phyloP scores from a whole-genome alignment of 2,113 vertebrate species.

The Nyctereutes procyonoides region DNA sequence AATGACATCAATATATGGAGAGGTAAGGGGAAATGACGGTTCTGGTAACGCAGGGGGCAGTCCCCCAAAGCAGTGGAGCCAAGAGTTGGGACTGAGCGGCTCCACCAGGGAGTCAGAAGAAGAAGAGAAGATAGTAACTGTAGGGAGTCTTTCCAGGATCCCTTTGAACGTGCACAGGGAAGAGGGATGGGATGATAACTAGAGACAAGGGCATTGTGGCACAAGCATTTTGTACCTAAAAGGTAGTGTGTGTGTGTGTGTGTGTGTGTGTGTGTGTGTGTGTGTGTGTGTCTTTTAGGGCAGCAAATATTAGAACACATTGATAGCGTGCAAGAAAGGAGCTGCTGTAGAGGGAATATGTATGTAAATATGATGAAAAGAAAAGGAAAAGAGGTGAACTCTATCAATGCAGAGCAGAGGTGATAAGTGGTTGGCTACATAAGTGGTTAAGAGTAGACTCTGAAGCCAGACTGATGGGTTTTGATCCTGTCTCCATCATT shows the following conservation, averaged over 20 bases:
- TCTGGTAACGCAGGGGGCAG: background rate
- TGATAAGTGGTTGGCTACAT: background rate
- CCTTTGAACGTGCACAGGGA: background rate
- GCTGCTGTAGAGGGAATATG: background rate
- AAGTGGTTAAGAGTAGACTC: background rate
- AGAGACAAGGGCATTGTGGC: background rate
- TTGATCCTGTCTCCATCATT: background rate
- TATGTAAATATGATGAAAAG: background rate
- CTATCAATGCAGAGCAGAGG: too few relatives aligned
- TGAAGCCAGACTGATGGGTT: background rate
- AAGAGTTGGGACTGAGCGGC: background rate
- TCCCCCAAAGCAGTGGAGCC: background rate
- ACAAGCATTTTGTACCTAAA: background rate
- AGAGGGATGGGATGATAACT: background rate
- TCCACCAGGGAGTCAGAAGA: background rate
- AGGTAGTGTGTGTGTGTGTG: background rate
- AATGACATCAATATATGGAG: background rate
- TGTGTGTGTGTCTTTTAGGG: background rate
- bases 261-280: too few relatives aligned
- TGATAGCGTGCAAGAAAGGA: background rate
- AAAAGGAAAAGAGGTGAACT: background rate
- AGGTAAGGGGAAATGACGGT: slow-evolving; percentile 1
- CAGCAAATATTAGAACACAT: background rate
- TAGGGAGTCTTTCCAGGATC: background rate
- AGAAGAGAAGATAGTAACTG: background rate